Evolutionary conservation across 30 jellyfish, hydroid and myxozoan genomes (phyloP).

Genomic region (Aurelia aurita): DNA sequence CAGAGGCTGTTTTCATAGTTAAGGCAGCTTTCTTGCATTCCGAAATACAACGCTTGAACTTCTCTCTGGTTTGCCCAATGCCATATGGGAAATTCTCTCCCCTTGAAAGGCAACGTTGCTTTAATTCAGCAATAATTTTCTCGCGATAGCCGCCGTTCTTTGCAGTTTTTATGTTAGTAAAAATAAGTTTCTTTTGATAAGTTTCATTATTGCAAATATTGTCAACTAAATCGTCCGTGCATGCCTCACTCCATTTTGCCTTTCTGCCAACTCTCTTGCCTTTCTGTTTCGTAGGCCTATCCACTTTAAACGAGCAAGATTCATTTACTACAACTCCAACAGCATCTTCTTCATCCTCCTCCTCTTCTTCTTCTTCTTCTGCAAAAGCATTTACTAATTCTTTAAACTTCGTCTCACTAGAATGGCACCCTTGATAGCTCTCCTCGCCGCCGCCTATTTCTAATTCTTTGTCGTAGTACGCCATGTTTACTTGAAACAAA

Average conservation of each 20-base stretch:
- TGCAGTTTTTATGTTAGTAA: constrained; percentile 7
- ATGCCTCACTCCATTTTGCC: constrained; percentile 40
- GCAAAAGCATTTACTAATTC: constrained; percentile 6
- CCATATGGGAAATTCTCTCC: constrained; percentile 8
- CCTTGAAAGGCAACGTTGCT: constrained; percentile 4
- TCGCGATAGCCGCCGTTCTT: background rate
- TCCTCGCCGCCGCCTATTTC: constrained; percentile 15
- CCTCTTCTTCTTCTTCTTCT: constrained; percentile 18
- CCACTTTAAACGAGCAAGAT: constrained; percentile 41
- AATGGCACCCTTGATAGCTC: constrained; percentile 1
- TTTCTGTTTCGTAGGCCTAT: constrained; percentile 20
- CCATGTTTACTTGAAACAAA: background rate
- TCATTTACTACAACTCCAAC: background rate
- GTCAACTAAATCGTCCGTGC: constrained; percentile 45
- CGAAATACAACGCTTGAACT: constrained; percentile 27
- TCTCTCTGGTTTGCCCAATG: constrained; percentile 24
- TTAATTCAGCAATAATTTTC: background rate
- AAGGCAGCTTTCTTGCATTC: constrained; percentile 36
- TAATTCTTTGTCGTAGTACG: background rate
- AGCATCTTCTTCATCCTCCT: constrained; percentile 25
- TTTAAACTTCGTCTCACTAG: constrained; percentile 1
- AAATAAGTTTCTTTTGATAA: constrained; percentile 36
- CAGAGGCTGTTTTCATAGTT: constrained; percentile 45
- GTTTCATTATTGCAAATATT: constrained; percentile 21
- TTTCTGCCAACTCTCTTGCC: constrained; percentile 43